A percentile compares a stretch with the other conserved stretches of the same genome.
Evolutionary conservation across 2,888 invertebrate species (phyloP).

Genomic region (Agrochola litura): DNA sequence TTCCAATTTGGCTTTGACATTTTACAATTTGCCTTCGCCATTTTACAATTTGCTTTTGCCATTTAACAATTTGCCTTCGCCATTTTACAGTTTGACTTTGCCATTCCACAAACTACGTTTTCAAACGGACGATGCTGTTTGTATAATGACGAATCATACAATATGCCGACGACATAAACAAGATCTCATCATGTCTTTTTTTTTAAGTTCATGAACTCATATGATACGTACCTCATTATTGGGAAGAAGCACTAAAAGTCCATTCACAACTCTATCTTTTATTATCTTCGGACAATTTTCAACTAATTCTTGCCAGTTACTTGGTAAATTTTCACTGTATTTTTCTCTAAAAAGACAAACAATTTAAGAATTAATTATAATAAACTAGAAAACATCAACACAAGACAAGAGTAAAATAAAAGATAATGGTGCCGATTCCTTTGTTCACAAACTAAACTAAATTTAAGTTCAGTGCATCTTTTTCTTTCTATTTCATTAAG

Average conservation of each 20-base stretch:
- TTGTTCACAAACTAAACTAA: too few relatives aligned
- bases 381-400: neutral
- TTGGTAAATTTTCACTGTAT: conserved; percentile 92
- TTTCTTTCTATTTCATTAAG: too few relatives aligned
- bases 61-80: neutral
- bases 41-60: neutral
- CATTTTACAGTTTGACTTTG: neutral
- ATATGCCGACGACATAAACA: neutral
- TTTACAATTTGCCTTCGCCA: neutral
- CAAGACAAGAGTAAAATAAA: neutral
- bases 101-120: neutral
- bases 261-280: conserved; percentile 89
- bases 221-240: conserved; percentile 80
- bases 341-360: conserved; percentile 86
- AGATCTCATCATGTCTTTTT: too few relatives aligned
- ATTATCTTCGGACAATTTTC: conserved; percentile 90
- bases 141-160: neutral
- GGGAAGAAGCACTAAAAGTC: conserved; percentile 86
- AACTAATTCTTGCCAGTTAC: conserved; percentile 92
- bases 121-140: neutral
- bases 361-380: conserved; percentile 1
- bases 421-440: too few relatives aligned
- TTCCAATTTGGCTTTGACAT: neutral
- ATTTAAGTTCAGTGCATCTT: too few relatives aligned
- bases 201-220: neutral